A percentile compares a stretch with the other conserved stretches of the same genome.
Evolutionary conservation across 1,140 invertebrate genomes (phyloP).

Genomic region (Drosophila orosa): DNA sequence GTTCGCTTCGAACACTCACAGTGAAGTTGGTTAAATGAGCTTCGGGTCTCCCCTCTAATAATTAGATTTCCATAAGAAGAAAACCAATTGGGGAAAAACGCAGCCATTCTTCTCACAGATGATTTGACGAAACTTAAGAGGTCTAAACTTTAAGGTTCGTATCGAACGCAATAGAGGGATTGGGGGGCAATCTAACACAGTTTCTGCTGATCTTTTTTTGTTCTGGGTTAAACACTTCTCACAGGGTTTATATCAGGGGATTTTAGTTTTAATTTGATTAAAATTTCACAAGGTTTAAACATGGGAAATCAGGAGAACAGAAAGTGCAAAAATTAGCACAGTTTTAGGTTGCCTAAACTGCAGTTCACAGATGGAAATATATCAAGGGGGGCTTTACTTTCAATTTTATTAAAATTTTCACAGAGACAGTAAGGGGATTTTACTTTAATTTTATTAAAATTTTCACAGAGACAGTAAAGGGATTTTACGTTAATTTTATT

Average conservation of each 20-base stretch:
- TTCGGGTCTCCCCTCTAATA: background rate
- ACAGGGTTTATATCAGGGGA: slow-evolving; percentile 42
- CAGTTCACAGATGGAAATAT: slow-evolving; percentile 7
- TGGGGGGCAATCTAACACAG: slow-evolving; percentile 25
- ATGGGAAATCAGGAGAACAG: background rate
- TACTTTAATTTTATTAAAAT: slow-evolving; percentile 17
- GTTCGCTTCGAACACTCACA: slow-evolving; percentile 55
- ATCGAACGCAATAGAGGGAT: slow-evolving; percentile 19
- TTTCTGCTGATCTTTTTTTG: slow-evolving; percentile 42
- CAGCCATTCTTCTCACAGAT: slow-evolving; percentile 60
- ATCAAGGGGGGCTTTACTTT: slow-evolving; percentile 25
- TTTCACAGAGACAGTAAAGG: slow-evolving; percentile 14
- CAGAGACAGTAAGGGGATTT: background rate
- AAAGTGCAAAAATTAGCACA: background rate
- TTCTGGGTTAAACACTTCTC: slow-evolving; percentile 43
- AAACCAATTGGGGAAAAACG: background rate
- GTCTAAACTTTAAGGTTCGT: slow-evolving; percentile 34
- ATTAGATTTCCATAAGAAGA: background rate
- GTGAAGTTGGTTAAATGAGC: slow-evolving; percentile 39
- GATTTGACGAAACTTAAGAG: slow-evolving; percentile 73
- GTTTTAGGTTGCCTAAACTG: slow-evolving; percentile 8
- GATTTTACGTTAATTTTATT: slow-evolving; percentile 30
- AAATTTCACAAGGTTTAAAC: slow-evolving; percentile 17
- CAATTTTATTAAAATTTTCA: slow-evolving; percentile 32
- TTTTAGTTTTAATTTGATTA: slow-evolving; percentile 31